These are phyloP conservation scores for Tethea ocularis DNA, from an alignment of 2,888 invertebrate species.

Conservation along the genomic window DNA sequence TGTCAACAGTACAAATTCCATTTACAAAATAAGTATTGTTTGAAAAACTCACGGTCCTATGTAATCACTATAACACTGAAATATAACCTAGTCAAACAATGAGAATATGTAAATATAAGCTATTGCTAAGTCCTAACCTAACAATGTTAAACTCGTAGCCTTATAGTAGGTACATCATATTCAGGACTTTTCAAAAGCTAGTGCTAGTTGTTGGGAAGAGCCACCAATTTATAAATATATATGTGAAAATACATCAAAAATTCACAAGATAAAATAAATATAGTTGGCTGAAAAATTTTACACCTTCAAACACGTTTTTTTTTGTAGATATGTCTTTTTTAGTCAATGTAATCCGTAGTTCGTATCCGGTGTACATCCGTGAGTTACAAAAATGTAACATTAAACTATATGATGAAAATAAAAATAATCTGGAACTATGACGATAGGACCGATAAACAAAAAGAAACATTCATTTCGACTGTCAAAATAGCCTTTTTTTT, in stretches of 20 bases:
- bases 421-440: too few relatives aligned
- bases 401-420: too few relatives aligned
- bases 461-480: neutral
- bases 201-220: too few relatives aligned
- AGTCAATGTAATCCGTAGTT: too few relatives aligned
- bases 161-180: neutral
- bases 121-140: slow-evolving; percentile 32
- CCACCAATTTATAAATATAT: too few relatives aligned
- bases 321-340: too few relatives aligned
- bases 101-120: slow-evolving; percentile 24
- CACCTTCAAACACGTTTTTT: too few relatives aligned
- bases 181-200: neutral
- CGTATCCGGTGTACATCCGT: too few relatives aligned
- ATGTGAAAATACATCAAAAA: too few relatives aligned
- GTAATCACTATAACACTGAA: slow-evolving; percentile 31
- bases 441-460: neutral
- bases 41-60: slow-evolving; percentile 9
- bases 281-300: too few relatives aligned
- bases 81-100: slow-evolving; percentile 28
- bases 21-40: neutral
- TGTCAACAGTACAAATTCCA: neutral
- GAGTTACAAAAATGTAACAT: too few relatives aligned
- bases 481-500: neutral
- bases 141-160: slow-evolving; percentile 14
- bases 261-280: too few relatives aligned